Base-by-base conservation (phyloP, 2,113 vertebrate species). In the Halcyon senegalensis region DNA sequence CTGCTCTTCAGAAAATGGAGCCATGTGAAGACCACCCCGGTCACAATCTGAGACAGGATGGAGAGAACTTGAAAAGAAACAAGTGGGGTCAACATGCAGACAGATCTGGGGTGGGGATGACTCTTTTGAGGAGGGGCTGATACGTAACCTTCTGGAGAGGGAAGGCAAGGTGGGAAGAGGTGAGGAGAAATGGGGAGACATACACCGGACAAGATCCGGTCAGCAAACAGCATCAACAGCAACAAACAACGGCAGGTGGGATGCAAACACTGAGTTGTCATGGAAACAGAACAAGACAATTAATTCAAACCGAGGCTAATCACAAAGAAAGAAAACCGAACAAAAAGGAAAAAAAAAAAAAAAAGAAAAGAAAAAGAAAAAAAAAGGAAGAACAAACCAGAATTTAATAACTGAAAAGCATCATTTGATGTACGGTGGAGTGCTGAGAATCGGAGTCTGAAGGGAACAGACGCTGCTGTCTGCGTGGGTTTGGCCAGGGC, bases 231-330 rank as follows among this genome's bases (percentile, higher is more conserved):
- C 96, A 97, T 96, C 95, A 96, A 97, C 95, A 98, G 97, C 91
- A 90, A 97, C 96, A 98, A 97, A 97, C 94, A 98, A 96, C 82
- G 86, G 97, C 93, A 94, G 92, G 96, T 96, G 94, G 87, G 95
- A 98, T 97, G 98, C 97, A 96, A 62, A 94, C 90, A 98, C 97
- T 68, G 95, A 93, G 97, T 97, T 98, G 98, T 98, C 98, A 98
- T 98, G 98, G 98, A 97, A 97, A 98, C 97, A 97, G 98, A 98
- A 98, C 97, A 98, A 97, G 98, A 98, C 97, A 98, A 89, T 98
- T 98, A 96, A 98, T 97, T 97, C 87, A 96, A 98, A 98, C 95
- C 80, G 80, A 96, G 80, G 94, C 91, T 96, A 98, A 97, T 96
- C 95, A 98, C 98, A 97, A 96, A 86, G 95, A 93, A 97, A 97